Conservation (phyloP, 1,140 invertebrate genomes). For the Centruroides vittatus region DNA sequence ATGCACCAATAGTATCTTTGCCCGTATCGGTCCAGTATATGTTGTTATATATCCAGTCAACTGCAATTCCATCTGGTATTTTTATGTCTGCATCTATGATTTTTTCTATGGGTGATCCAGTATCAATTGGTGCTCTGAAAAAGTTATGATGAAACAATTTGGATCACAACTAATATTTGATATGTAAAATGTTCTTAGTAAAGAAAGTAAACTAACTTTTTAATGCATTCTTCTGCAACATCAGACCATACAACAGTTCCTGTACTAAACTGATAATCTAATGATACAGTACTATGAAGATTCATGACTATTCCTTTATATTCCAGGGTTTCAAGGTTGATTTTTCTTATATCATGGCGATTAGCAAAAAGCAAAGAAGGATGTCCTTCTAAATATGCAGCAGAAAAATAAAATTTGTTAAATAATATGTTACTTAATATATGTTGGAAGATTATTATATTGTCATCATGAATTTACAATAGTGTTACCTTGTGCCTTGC, state of each 20-base stretch:
- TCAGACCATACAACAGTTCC: constrained; percentile 94
- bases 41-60: constrained; percentile 94
- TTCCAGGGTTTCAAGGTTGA: constrained; percentile 48
- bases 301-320: constrained; percentile 77
- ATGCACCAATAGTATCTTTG: constrained; percentile 67
- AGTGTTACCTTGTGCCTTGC: constrained; percentile 47
- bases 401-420: not conserved
- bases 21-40: constrained; percentile 73
- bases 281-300: constrained; percentile 63
- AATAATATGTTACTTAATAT: not conserved
- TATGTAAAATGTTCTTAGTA: constrained; percentile 40
- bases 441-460: not conserved
- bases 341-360: constrained; percentile 73
- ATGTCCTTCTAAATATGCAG: constrained; percentile 25
- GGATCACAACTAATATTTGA: constrained; percentile 37
- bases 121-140: constrained; percentile 12
- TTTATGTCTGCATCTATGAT: constrained; percentile 50
- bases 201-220: constrained; percentile 1
- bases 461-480: not conserved
- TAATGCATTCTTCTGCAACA: constrained; percentile 11
- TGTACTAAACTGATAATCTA: constrained; percentile 78
- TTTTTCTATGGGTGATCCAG: constrained; percentile 7
- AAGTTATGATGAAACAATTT: too few species aligned
- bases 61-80: constrained; percentile 84
- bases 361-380: constrained; percentile 60